Conservation (phyloP, 2,113 vertebrate genomes). For the Rynchops niger region DNA sequence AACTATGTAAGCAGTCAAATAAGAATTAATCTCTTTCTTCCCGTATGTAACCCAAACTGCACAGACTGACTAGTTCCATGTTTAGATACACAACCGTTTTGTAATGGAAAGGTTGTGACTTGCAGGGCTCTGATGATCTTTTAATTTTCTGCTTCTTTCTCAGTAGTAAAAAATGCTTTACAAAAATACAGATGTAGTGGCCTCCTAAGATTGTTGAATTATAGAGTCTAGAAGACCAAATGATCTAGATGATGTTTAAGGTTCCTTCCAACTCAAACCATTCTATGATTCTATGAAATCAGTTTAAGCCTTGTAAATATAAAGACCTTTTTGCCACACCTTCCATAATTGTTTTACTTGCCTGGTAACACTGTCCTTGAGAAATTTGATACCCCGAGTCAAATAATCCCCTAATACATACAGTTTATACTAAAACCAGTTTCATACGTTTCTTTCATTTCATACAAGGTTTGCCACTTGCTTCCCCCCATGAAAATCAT, state of each 20-base stretch:
- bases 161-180: not conserved
- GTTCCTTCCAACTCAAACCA: not conserved
- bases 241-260: not conserved
- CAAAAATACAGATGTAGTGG: not conserved
- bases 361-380: not conserved
- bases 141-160: not conserved
- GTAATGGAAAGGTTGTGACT: not conserved
- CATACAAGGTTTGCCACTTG: not conserved
- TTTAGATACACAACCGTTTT: not conserved
- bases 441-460: not conserved
- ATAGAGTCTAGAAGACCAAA: not conserved
- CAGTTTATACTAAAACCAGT: not conserved
- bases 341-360: not conserved
- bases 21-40: not conserved
- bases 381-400: not conserved
- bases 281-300: not conserved
- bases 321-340: not conserved
- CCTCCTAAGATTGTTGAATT: not conserved
- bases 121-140: not conserved
- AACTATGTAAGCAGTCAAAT: not conserved
- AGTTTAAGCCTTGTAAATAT: not conserved
- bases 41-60: accelerated
- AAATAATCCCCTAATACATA: not conserved
- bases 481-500: not conserved
- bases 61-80: not conserved